Base-by-base conservation (phyloP, 2,797 vertebrate species). In the Enteromius treurensis region DNA sequence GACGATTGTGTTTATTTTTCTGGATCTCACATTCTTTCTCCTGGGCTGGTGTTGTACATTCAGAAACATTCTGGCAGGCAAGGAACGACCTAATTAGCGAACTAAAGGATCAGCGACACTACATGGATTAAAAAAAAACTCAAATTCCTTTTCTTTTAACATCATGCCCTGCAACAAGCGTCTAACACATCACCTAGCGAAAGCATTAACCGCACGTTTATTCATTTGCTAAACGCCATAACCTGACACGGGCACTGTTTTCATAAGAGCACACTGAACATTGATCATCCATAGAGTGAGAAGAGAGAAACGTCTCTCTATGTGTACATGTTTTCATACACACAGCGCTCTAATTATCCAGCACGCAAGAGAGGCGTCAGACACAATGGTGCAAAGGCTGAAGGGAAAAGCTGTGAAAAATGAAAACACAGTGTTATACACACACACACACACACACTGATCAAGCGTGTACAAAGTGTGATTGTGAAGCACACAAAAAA, bases 361-460 rank as follows among this genome's bases (percentile, higher is more conserved):
- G 58, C 81, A 76, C 17, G 14, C 55, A 34, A 62, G 79, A 81
- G 79, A 88, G 34, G 71, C 37, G 75, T 71, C 75, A 86, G 70
- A 83, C 76, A 29, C 11, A 79, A 79, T 37, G 32, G 40, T 0
- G 32, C 67, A 62, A 85, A 85, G 60, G 68, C 80, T 55, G 55
- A 37, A 81, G 21, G 47, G 29, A 78, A 86, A 84, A 84, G 34
- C 84, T 83, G 80, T 55, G 60, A 85, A 87, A 77, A 82, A 60
- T 77, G 19, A 79, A 42, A 40, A 29, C 34, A 62, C 11, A 4
- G 13, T 69, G 23, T 51, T 60, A 68, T 37, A 53, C 34, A 37
- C 34, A 37, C 34, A 40, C 4, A 34, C 55, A 81, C 34, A 37
- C 34, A 37, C 34, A 40, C 4, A 34, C 55, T 78, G 49, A 53